Evolutionary conservation across 1,140 invertebrate genomes (phyloP).

Genomic region (Homarus americanus): DNA sequence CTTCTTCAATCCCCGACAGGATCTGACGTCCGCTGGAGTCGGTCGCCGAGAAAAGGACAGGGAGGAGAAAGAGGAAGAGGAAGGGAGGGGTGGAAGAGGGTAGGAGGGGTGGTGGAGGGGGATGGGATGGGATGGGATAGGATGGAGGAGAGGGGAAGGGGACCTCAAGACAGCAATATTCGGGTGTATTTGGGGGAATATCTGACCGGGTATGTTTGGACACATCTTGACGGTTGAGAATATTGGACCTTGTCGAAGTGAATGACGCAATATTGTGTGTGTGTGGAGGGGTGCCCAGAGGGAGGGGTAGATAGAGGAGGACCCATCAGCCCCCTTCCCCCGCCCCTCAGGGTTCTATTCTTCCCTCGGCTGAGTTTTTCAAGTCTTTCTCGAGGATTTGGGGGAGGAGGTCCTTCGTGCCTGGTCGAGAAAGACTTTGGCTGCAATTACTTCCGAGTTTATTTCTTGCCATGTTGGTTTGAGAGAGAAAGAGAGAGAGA

Average conservation of each 20-base stretch:
- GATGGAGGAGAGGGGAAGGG: too few species aligned
- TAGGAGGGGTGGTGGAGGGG: too few species aligned
- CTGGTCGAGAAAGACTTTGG: slow-evolving; percentile 6
- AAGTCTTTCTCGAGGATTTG: background rate
- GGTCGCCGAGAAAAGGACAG: background rate
- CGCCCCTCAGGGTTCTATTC: too few species aligned
- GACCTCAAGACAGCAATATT: slow-evolving; percentile 46
- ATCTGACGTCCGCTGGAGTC: background rate
- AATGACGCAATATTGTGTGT: slow-evolving; percentile 51
- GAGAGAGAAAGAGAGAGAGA: too few species aligned
- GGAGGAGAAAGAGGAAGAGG: background rate
- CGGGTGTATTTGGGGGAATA: slow-evolving; percentile 36
- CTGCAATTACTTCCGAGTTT: slow-evolving; percentile 8
- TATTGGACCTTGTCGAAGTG: slow-evolving; percentile 46
- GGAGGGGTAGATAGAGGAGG: background rate
- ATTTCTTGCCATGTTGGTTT: background rate
- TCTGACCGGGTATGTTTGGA: slow-evolving; percentile 32
- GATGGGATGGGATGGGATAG: background rate
- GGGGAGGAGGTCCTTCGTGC: slow-evolving; percentile 29
- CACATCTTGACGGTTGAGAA: slow-evolving; percentile 38
- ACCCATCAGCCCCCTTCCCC: too few species aligned
- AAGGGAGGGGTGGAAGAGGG: background rate
- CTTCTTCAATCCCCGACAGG: background rate
- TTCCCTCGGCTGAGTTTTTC: background rate
- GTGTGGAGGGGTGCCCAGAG: background rate